These are phyloP conservation scores for Aproaerema taeniolella DNA, from an alignment of 2,888 invertebrate genomes.

Conservation along the genomic window DNA sequence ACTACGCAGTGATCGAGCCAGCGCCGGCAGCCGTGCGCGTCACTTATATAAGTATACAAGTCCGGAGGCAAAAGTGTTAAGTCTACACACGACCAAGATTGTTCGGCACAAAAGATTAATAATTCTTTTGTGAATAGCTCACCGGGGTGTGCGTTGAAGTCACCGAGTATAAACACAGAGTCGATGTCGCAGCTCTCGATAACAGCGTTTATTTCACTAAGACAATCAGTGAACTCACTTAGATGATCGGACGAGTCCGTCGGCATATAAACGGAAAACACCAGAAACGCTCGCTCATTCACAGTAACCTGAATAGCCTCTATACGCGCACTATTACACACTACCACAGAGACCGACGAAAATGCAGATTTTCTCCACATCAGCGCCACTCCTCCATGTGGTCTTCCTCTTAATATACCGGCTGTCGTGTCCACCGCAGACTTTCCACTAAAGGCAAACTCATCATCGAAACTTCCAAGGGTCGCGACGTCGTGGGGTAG, in stretches of 20 bases:
- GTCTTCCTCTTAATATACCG: constrained; percentile 22
- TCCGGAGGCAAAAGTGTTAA: constrained; percentile 5
- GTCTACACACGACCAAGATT: constrained; percentile 19
- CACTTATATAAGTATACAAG: constrained; percentile 9
- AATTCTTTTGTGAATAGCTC: constrained; percentile 19
- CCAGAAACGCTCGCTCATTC: constrained; percentile 13
- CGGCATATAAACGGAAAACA: constrained; percentile 27
- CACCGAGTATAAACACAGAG: constrained; percentile 13
- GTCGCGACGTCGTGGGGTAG: constrained; percentile 10
- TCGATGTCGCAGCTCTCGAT: background rate
- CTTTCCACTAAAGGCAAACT: constrained; percentile 22
- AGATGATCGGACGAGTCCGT: constrained; percentile 22
- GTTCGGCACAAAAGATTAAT: constrained; percentile 14
- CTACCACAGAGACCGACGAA: constrained; percentile 18
- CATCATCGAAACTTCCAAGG: constrained; percentile 16
- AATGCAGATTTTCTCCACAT: constrained; percentile 25
- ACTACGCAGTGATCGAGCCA: constrained; percentile 13
- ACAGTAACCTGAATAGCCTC: constrained; percentile 17
- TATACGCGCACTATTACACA: constrained; percentile 20
- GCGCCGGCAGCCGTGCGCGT: constrained; percentile 3
- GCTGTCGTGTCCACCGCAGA: constrained; percentile 25
- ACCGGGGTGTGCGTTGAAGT: constrained; percentile 22
- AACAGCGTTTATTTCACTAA: background rate
- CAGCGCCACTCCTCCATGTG: constrained; percentile 24
- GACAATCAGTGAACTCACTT: constrained; percentile 17